Percentiles rank a stretch among this genome's conserved stretches.
Conservation (phyloP, 2,797 vertebrate genomes). For the Coregonus suidteri region DNA sequence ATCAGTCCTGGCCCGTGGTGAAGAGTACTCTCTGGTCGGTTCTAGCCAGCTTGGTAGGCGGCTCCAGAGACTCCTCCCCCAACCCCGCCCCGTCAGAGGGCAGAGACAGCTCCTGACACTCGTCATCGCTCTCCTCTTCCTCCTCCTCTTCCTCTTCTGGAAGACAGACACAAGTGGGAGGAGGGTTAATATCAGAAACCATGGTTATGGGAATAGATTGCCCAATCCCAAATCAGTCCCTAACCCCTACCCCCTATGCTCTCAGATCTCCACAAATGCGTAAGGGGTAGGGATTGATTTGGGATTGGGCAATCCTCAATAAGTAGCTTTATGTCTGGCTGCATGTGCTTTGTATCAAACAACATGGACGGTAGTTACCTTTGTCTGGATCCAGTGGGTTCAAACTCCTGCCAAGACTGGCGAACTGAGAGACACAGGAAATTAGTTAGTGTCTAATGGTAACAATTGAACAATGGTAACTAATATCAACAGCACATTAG, state of each 20-base stretch:
- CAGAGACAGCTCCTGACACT: constrained; percentile 85
- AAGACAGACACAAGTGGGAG: constrained; percentile 21
- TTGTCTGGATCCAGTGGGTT: constrained; percentile 89
- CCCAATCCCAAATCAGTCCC: no score
- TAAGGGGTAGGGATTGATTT: no score
- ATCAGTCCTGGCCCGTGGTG: constrained; percentile 71
- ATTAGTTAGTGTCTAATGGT: constrained; percentile 21
- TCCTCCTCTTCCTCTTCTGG: constrained; percentile 93
- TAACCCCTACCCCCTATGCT: no score
- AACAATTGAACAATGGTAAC: not conserved
- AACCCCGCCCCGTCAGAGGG: constrained; percentile 72
- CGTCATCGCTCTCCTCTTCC: constrained; percentile 90
- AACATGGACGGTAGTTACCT: constrained; percentile 72
- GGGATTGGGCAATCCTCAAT: no score
- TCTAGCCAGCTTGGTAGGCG: constrained; percentile 86
- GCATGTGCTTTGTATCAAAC: not conserved
- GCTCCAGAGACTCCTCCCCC: constrained; percentile 84
- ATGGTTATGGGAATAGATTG: not conserved
- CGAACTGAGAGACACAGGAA: constrained; percentile 76
- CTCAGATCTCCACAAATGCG: no score
- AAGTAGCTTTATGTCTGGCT: no score
- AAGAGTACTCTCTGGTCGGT: constrained; percentile 87
- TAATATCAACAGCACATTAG: not conserved
- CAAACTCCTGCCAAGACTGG: constrained; percentile 86
- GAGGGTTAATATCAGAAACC: not conserved